Evolutionary conservation across 2,797 vertebrate species (phyloP), one percentile per base, ranked within the genome.

Genomic region (Propithecus deckenii): DNA sequence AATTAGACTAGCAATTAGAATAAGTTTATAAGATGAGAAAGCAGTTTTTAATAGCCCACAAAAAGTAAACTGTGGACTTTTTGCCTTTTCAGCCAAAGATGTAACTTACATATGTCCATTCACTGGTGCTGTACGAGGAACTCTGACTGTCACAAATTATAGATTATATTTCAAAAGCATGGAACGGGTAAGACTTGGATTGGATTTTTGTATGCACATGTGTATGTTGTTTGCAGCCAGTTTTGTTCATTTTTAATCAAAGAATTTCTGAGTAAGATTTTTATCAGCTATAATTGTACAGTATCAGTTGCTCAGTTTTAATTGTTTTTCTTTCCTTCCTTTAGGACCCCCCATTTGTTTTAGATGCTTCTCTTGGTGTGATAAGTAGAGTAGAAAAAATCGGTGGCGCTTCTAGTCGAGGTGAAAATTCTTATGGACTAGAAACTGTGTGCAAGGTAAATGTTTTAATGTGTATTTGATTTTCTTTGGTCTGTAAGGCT

Each of bases 91-190:
- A 99, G 99, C 99, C 80, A 99, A 99, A 98, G 99, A 99, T 96
- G 99, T 99, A 95, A 99, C 99, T 90, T 99, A 99, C 91, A 99
- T 99, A 98, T 99, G 99, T 97, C 99, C 99, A 7, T 99, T 99
- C 98, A 99, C 99, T 91, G 99, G 99, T 97, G 99, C 99, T 74
- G 98, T 99, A 86, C 99, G 99, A 97, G 99, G 99, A 98, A 99
- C 98, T 0, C 98, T 99, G 96, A 99, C 99, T 3, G 99, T 99
- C 93, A 99, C 99, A 86, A 99, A 99, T 99, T 99, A 99, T 98
- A 99, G 99, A 92, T 98, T 99, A n/a, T 99, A 99, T 98, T 99
- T 99, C 98, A 99, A 99, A 98, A 99, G 99, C 98, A 99, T 99
- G 97, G 99, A 99, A 98, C 99, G 99, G 99, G 99, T 99, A 99